phyloP scores from a whole-genome alignment of 1,140 invertebrate species.

The Tetramorium parvispinum region DNA sequence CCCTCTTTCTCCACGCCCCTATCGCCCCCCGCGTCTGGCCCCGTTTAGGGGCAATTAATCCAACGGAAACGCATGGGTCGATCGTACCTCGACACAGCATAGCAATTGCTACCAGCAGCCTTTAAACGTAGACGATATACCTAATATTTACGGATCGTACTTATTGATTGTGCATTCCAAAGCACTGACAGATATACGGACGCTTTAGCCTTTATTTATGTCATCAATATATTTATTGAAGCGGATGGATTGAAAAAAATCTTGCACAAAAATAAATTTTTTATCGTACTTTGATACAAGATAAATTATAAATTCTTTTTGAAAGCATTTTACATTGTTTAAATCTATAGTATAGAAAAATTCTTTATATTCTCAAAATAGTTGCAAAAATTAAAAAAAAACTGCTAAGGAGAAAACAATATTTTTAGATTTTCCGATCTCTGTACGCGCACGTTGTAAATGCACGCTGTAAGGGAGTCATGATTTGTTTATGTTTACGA shows the following conservation, averaged over 20 bases:
- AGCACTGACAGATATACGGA: not conserved
- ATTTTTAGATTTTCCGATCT: not conserved
- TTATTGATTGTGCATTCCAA: not conserved
- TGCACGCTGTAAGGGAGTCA: not conserved
- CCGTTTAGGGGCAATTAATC: constrained; percentile 56
- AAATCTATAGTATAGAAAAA: not conserved
- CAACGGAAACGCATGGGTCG: constrained; percentile 52
- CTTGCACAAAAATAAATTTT: not conserved
- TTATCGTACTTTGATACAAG: not conserved
- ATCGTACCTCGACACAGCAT: constrained; percentile 50
- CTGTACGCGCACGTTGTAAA: not conserved
- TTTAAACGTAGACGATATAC: constrained; percentile 24
- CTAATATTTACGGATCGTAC: constrained; percentile 41
- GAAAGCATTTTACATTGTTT: not conserved
- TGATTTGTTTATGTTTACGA: constrained; percentile 17
- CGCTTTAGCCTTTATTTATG: not conserved
- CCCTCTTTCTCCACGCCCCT: not conserved
- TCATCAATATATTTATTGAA: not conserved
- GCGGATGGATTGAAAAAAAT: not conserved
- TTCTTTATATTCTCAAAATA: not conserved
- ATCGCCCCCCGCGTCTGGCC: not conserved
- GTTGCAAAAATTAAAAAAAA: not conserved
- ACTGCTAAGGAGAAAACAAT: not conserved
- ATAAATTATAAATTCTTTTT: not conserved
- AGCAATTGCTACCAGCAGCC: constrained; percentile 48